phyloP scores from a whole-genome alignment of 2,113 vertebrate genomes.

The Pogona vitticeps region DNA sequence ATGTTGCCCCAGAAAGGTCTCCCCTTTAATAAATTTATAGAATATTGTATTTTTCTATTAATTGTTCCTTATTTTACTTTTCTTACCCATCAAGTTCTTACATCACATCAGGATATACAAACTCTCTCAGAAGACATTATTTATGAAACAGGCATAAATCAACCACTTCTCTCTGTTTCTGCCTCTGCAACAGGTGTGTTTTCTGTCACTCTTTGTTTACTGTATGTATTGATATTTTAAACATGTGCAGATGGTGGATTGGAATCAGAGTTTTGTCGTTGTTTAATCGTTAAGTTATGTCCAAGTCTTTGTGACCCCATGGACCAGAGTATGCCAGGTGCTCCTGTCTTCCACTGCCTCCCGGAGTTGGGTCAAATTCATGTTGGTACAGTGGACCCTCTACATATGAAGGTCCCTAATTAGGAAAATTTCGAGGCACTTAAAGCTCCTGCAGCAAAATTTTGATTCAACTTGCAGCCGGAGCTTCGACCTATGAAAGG shows the following conservation, averaged over 20 bases:
- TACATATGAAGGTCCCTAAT: no score
- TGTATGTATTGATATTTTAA: background rate
- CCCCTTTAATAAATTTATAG: constrained; percentile 10
- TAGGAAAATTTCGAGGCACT: no score
- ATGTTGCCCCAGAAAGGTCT: background rate
- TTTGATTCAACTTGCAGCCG: no score
- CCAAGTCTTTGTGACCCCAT: no score
- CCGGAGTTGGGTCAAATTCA: no score
- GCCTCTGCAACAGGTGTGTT: constrained; percentile 56
- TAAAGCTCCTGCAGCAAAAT: no score
- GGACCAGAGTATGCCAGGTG: no score
- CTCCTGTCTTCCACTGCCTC: no score
- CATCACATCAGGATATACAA: constrained; percentile 46
- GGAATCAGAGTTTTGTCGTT: background rate
- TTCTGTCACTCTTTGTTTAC: constrained; percentile 16
- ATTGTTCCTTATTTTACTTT: constrained; percentile 12
- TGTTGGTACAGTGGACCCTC: no score
- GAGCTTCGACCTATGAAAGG: no score
- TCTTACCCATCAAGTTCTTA: constrained; percentile 43
- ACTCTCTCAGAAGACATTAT: constrained; percentile 46
- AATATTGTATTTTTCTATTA: background rate
- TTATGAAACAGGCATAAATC: constrained; percentile 34
- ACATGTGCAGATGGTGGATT: background rate
- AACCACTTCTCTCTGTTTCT: constrained; percentile 23
- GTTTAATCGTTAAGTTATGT: no score